Conservation (phyloP, 1,140 invertebrate species). For the Bombus ignitus region DNA sequence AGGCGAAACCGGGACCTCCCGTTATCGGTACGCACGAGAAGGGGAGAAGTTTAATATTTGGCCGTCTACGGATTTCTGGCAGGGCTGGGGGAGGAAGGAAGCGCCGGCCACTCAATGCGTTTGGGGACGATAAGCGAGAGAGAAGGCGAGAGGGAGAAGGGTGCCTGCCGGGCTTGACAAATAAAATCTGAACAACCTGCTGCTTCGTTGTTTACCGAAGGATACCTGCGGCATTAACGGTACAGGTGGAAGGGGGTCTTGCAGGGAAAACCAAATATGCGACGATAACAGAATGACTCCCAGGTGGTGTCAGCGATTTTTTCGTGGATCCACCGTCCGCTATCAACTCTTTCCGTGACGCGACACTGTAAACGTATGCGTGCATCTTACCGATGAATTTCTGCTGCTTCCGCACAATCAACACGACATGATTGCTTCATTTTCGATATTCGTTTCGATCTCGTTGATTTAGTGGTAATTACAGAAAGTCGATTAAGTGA, state of each 20-base stretch:
- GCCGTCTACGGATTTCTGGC: constrained; percentile 74
- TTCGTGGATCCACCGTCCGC: constrained; percentile 12
- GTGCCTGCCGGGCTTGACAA: constrained; percentile 72
- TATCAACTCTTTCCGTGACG: constrained; percentile 1
- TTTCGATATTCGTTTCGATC: background rate
- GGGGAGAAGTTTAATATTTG: constrained; percentile 78
- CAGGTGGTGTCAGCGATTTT: constrained; percentile 63
- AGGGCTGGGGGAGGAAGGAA: constrained; percentile 48
- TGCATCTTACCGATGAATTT: background rate
- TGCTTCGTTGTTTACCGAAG: constrained; percentile 79
- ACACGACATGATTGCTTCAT: background rate
- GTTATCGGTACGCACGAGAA: constrained; percentile 72
- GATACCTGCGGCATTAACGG: constrained; percentile 73
- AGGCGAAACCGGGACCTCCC: constrained; percentile 67
- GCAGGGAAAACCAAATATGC: constrained; percentile 59
- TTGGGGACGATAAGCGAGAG: constrained; percentile 74
- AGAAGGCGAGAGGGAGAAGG: constrained; percentile 56
- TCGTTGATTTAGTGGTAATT: no score
- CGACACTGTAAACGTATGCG: background rate
- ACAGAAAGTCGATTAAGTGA: no score
- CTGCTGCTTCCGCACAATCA: background rate
- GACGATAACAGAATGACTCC: constrained; percentile 69
- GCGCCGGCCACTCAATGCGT: constrained; percentile 56
- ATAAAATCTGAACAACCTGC: constrained; percentile 82
- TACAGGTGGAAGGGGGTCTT: constrained; percentile 17